These are phyloP conservation scores for Pelochelys cantorii DNA, from an alignment of 2,797 vertebrate species.

Conservation along the genomic window DNA sequence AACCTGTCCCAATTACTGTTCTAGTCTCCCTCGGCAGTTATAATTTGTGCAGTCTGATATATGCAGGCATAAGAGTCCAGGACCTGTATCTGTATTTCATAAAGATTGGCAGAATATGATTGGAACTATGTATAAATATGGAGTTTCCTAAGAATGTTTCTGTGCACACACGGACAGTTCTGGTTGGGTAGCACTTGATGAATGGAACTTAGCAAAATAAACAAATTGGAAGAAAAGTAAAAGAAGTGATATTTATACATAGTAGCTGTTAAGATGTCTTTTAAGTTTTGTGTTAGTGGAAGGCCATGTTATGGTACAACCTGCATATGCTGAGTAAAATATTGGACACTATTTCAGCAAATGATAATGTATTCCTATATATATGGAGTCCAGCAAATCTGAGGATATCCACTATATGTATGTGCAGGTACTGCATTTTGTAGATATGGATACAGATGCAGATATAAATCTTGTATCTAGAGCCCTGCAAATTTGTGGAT, in stretches of 20 bases:
- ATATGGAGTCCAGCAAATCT: too few species aligned
- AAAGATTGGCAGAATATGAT: not conserved
- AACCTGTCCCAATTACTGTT: not conserved
- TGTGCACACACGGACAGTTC: not conserved
- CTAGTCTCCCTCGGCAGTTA: not conserved
- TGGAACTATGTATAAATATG: not conserved
- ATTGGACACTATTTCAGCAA: not conserved
- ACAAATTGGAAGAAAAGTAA: not conserved
- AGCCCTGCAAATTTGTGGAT: too few species aligned
- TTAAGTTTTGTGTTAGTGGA: not conserved
- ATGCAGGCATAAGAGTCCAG: not conserved
- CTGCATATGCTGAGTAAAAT: fast-evolving
- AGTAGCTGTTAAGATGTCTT: not conserved
- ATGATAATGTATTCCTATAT: not conserved
- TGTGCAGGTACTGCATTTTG: too few species aligned
- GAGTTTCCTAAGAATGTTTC: not conserved
- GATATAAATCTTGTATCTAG: too few species aligned
- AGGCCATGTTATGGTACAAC: fast-evolving
- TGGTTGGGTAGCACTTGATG: not conserved
- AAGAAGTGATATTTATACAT: not conserved
- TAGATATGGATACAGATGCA: too few species aligned
- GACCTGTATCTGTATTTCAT: not conserved
- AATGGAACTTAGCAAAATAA: not conserved
- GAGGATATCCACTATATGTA: too few species aligned
- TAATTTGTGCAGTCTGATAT: not conserved